A percentile compares a stretch with the other conserved stretches of the same genome.
These are phyloP conservation scores for Parasteatoda tepidariorum DNA, from an alignment of 1,140 invertebrate species.

Conservation along the genomic window DNA sequence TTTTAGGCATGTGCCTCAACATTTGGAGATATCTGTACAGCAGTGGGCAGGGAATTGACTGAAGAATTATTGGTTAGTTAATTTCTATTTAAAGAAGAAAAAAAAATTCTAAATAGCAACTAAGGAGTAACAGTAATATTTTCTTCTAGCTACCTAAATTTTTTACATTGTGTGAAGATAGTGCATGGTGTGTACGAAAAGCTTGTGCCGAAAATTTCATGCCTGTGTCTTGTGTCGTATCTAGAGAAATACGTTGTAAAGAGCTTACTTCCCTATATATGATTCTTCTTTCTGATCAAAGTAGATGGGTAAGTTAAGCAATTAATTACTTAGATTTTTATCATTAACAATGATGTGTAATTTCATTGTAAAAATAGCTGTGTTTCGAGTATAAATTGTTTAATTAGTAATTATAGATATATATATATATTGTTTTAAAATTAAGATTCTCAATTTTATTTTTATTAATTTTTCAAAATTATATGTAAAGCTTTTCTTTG, in stretches of 20 bases:
- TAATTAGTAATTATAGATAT: too few species aligned
- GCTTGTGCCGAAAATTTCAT: slow-evolving; percentile 84
- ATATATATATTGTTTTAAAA: too few species aligned
- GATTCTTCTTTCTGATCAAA: slow-evolving; percentile 76
- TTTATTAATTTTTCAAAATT: too few species aligned
- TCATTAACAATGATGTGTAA: too few species aligned
- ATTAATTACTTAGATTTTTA: too few species aligned
- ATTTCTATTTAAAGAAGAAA: too few species aligned
- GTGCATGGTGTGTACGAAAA: slow-evolving; percentile 81
- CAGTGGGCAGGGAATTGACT: slow-evolving; percentile 75
- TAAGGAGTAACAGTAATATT: not conserved
- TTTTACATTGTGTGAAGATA: slow-evolving; percentile 77
- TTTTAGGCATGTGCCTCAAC: slow-evolving; percentile 76
- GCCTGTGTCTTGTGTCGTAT: slow-evolving; percentile 77
- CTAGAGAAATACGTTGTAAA: slow-evolving; percentile 72
- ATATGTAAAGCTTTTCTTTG: too few species aligned
- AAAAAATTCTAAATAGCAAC: not conserved
- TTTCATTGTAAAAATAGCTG: too few species aligned
- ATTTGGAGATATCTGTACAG: slow-evolving; percentile 79
- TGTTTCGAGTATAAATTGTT: too few species aligned
- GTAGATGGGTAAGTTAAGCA: slow-evolving; percentile 71
- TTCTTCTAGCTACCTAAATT: slow-evolving; percentile 78
- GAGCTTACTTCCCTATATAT: slow-evolving; percentile 76
- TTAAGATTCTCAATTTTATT: too few species aligned
- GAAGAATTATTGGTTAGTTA: slow-evolving; percentile 78